Conservation (phyloP, 2,797 vertebrate genomes). For the Eidolon dupreanum region DNA sequence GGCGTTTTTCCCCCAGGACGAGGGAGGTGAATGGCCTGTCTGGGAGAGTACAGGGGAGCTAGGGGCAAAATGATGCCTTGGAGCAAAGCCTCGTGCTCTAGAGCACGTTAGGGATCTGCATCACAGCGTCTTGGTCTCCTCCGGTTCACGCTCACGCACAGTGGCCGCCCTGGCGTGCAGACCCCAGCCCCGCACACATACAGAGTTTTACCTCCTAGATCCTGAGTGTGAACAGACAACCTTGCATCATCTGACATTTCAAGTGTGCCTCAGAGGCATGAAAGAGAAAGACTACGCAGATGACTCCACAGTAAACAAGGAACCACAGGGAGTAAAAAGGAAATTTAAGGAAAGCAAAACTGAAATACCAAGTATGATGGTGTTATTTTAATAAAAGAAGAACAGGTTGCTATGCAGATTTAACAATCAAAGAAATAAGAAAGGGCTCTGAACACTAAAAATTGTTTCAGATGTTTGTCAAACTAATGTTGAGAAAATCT, state of each 20-base stretch:
- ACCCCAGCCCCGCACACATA: not conserved
- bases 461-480: not conserved
- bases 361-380: not conserved
- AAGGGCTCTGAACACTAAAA: not conserved
- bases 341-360: not conserved
- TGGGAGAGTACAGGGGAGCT: not conserved
- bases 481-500: not conserved
- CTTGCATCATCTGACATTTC: not conserved
- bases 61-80: not conserved
- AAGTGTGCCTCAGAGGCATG: not conserved
- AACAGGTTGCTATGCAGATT: not conserved
- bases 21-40: not conserved
- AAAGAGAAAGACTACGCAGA: not conserved
- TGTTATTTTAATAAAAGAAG: not conserved
- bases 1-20: too few relatives aligned
- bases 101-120: not conserved
- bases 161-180: not conserved
- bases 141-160: not conserved
- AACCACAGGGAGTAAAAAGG: not conserved
- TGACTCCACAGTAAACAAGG: not conserved
- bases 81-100: not conserved
- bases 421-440: not conserved
- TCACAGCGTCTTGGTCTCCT: not conserved
- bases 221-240: not conserved
- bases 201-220: not conserved